Evolutionary conservation across 2,113 vertebrate species (phyloP).

Genomic region (Podarcis raffonei): DNA sequence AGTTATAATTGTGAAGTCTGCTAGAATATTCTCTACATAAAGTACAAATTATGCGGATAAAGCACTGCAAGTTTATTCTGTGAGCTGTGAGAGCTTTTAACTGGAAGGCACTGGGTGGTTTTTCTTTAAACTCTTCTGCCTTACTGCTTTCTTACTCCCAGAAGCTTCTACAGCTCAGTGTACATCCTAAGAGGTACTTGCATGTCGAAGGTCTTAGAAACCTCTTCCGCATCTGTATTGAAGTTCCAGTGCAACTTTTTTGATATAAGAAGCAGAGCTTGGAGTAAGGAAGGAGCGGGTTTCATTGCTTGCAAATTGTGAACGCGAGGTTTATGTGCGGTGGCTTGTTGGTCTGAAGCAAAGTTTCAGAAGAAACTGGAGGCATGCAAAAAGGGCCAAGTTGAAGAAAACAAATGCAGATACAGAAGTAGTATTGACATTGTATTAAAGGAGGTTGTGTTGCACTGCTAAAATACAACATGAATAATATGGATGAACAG

Average conservation of each 20-base stretch:
- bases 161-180: background rate
- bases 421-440: background rate
- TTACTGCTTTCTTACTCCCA: background rate
- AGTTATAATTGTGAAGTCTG: background rate
- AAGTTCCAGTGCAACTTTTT: background rate
- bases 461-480: background rate
- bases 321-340: background rate
- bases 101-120: background rate
- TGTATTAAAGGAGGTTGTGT: background rate
- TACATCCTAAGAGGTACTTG: background rate
- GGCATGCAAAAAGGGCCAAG: background rate
- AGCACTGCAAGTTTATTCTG: background rate
- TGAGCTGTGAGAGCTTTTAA: background rate
- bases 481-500: background rate
- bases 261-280: background rate
- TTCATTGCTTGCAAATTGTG: background rate
- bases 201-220: background rate
- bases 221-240: background rate
- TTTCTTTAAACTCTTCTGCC: background rate
- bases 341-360: background rate
- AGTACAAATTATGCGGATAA: background rate
- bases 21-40: conserved; percentile 6
- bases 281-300: background rate
- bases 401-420: background rate
- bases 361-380: conserved; percentile 8